Evolutionary conservation across 2,113 vertebrate genomes (phyloP).

Genomic region (Shinisaurus crocodilurus): DNA sequence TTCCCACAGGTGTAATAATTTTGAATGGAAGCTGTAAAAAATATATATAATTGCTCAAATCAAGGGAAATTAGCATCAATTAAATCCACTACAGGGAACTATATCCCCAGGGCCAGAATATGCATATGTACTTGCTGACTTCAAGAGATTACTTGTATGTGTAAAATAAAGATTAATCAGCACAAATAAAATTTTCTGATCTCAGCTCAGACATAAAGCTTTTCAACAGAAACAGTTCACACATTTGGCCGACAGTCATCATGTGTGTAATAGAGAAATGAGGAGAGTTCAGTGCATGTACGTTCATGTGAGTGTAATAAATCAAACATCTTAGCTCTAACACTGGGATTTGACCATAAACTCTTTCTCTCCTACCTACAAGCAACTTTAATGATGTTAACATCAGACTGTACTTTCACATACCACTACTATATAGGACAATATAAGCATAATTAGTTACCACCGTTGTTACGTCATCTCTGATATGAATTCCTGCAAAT

Average conservation of each 20-base stretch:
- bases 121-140: neutral
- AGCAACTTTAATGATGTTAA: neutral
- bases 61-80: neutral
- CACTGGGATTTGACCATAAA: neutral
- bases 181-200: neutral
- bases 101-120: neutral
- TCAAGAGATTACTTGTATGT: neutral
- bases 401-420: neutral
- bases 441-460: neutral
- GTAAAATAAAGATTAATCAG: neutral
- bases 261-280: neutral
- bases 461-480: neutral
- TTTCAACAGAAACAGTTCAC: neutral
- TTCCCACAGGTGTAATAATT: neutral
- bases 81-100: neutral
- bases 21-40: neutral
- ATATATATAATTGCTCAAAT: neutral
- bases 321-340: neutral
- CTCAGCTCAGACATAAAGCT: neutral
- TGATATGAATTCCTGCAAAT: neutral
- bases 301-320: neutral
- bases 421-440: neutral
- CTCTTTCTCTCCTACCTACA: neutral
- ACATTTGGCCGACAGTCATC: neutral
- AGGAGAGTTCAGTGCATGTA: neutral